Conservation (phyloP, 2,113 vertebrate genomes). For the Cebus imitator region DNA sequence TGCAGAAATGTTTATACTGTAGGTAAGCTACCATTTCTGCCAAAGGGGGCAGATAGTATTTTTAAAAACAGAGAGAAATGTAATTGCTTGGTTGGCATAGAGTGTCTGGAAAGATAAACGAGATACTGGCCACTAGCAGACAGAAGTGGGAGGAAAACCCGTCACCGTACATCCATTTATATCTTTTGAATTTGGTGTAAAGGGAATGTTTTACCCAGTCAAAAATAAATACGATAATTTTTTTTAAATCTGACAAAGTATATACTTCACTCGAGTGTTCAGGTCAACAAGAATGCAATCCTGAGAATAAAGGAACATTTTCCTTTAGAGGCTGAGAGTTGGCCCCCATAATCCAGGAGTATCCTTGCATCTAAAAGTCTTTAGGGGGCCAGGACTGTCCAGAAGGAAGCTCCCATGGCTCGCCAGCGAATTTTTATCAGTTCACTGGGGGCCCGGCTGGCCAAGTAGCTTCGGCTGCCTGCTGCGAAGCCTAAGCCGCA, state of each 20-base stretch:
- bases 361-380: constrained; percentile 64
- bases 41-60: not conserved
- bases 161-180: not conserved
- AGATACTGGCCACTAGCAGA: not conserved
- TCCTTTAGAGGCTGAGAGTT: not conserved
- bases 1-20: not conserved
- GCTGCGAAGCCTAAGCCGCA: constrained; percentile 71
- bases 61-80: not conserved
- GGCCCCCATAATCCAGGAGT: constrained; percentile 35
- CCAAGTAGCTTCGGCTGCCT: constrained; percentile 49
- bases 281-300: not conserved
- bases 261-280: not conserved
- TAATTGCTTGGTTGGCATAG: not conserved
- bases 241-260: not conserved
- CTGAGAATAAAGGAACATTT: not conserved
- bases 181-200: not conserved
- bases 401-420: constrained; percentile 46
- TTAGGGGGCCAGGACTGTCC: not conserved
- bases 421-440: constrained; percentile 58
- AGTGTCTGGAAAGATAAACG: not conserved
- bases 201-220: not conserved
- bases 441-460: constrained; percentile 53
- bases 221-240: not conserved
- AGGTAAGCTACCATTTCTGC: not conserved
- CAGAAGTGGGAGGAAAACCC: not conserved